phyloP scores from a whole-genome alignment of 2,797 vertebrate genomes.

The Falco novaeseelandiae region DNA sequence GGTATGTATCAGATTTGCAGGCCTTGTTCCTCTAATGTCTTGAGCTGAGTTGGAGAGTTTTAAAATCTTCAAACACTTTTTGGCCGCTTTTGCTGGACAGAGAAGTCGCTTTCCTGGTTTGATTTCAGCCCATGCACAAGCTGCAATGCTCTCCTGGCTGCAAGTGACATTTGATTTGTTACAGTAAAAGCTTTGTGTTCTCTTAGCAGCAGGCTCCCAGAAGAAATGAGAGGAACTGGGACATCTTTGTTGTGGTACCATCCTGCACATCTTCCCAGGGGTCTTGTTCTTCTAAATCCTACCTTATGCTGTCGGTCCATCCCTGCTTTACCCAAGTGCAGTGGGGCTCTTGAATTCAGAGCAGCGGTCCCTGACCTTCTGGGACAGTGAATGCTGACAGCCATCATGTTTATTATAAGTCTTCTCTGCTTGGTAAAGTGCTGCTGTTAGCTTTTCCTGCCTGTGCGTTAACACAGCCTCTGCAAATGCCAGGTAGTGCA shows the following conservation, averaged over 20 bases:
- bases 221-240: neutral
- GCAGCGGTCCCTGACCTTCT: neutral
- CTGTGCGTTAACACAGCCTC: neutral
- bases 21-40: neutral
- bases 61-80: neutral
- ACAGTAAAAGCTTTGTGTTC: neutral
- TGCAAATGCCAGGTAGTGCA: neutral
- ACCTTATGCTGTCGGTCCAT: accelerated
- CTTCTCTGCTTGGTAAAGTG: neutral
- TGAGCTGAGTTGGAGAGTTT: neutral
- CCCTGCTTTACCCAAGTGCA: neutral
- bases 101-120: neutral
- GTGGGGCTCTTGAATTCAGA: neutral
- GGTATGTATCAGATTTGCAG: neutral
- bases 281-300: neutral
- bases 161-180: neutral
- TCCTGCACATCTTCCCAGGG: neutral
- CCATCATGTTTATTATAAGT: neutral
- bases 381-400: neutral
- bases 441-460: neutral
- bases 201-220: neutral
- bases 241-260: neutral
- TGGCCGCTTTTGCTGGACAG: neutral
- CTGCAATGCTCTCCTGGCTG: neutral
- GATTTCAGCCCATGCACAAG: neutral